Percentiles rank a stretch among this genome's conserved stretches.
These are phyloP conservation scores for Oscheius sp. DNA, from an alignment of 2,888 invertebrate species.

Conservation along the genomic window DNA sequence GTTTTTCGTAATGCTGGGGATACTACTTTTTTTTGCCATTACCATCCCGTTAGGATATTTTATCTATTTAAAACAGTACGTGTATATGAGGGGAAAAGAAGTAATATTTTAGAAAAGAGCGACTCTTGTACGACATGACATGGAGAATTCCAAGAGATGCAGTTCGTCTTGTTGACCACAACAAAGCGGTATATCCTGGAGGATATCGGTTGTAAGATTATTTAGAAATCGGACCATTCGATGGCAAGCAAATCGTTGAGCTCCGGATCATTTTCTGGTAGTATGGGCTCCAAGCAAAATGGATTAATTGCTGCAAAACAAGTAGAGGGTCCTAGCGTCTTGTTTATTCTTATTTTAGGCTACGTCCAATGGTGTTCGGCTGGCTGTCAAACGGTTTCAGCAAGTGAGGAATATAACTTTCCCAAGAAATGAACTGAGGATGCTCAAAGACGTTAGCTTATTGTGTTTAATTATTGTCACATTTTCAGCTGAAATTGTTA, in stretches of 20 bases:
- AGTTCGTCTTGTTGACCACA: constrained; percentile 28
- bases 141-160: constrained; percentile 71
- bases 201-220: neutral
- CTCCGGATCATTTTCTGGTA: constrained; percentile 64
- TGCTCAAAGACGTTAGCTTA: constrained; percentile 64
- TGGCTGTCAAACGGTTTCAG: constrained; percentile 67
- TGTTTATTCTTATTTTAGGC: constrained; percentile 46
- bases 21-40: constrained; percentile 53
- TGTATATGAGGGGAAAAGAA: neutral
- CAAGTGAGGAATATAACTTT: constrained; percentile 69
- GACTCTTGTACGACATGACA: constrained; percentile 71
- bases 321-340: no score
- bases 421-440: constrained; percentile 62
- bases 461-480: neutral
- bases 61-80: constrained; percentile 69
- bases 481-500: constrained; percentile 62
- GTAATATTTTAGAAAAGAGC: constrained; percentile 59
- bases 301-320: constrained; percentile 66
- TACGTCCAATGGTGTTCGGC: constrained; percentile 67
- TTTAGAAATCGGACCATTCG: constrained; percentile 66
- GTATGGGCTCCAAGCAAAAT: constrained; percentile 64
- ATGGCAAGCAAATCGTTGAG: constrained; percentile 62
- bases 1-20: constrained; percentile 57
- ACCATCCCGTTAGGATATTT: constrained; percentile 64
- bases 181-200: neutral